Evolutionary conservation across 35 echinoderm and acorn worm species (phyloP).

Genomic region (Anneissia japonica): DNA sequence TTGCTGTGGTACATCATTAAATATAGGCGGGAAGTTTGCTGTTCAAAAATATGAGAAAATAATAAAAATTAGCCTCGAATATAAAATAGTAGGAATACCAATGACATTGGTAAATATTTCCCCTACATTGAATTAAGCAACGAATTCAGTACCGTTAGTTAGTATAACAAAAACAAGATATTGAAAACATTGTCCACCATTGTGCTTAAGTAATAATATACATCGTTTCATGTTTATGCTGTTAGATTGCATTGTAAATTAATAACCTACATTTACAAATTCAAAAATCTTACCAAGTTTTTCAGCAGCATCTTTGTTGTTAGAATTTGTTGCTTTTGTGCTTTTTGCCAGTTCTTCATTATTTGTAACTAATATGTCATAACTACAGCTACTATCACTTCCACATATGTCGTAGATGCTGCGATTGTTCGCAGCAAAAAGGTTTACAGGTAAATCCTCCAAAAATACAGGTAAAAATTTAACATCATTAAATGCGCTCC

Average conservation of each 20-base stretch:
- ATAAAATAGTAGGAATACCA: no score
- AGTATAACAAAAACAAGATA: no score
- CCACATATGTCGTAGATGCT: not conserved
- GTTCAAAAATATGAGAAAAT: not conserved
- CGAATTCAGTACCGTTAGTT: no score
- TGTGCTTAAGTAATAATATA: no score
- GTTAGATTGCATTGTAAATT: no score
- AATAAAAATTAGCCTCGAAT: no score
- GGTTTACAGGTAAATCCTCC: not conserved
- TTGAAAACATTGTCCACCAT: no score
- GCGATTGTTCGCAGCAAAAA: not conserved
- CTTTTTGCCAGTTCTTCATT: not conserved
- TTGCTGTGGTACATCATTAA: not conserved
- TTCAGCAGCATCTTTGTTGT: not conserved
- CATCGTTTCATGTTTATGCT: no score
- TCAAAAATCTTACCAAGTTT: not conserved
- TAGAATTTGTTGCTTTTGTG: not conserved
- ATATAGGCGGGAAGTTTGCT: not conserved
- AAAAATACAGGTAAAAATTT: constrained; percentile 26
- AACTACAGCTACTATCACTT: not conserved
- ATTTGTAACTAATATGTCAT: not conserved
- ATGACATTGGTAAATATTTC: no score
- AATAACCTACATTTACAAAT: no score
- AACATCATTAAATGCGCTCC: constrained; percentile 29
- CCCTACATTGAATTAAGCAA: no score